Evolutionary conservation across 2,888 invertebrate genomes (phyloP).

Genomic region (Mimumesa dahlbomi): DNA sequence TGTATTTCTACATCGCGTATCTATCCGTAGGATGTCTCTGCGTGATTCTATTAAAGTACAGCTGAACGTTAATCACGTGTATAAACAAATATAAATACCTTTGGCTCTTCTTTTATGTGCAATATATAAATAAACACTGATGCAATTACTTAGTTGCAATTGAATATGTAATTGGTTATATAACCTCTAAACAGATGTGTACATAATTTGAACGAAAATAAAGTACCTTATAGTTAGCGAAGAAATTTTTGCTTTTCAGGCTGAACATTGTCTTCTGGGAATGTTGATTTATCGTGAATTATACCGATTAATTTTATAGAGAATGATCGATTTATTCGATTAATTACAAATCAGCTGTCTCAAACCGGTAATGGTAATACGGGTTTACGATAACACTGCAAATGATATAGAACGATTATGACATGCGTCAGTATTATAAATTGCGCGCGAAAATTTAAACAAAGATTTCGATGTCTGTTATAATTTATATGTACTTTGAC

Average conservation of each 20-base stretch:
- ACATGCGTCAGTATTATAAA: background rate
- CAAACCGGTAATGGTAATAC: too few relatives aligned
- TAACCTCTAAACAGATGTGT: constrained; percentile 1
- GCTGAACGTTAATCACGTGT: too few relatives aligned
- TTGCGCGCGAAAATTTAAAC: background rate
- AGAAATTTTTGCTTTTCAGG: constrained; percentile 4
- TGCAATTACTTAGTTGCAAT: background rate
- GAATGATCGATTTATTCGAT: background rate
- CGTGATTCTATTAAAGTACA: background rate
- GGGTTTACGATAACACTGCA: background rate
- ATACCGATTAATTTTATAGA: background rate
- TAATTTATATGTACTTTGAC: too few relatives aligned
- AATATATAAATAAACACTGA: background rate
- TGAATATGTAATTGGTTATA: constrained; percentile 34
- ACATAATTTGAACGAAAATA: constrained; percentile 3
- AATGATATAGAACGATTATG: background rate
- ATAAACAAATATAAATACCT: too few relatives aligned
- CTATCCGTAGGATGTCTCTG: too few relatives aligned
- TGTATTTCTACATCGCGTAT: too few relatives aligned
- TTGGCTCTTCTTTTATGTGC: too few relatives aligned
- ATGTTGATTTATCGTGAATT: background rate
- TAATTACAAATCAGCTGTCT: background rate
- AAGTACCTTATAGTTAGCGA: constrained; percentile 41
- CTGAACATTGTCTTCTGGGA: constrained; percentile 11
- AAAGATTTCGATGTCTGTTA: too few relatives aligned